Evolutionary conservation across 2,888 invertebrate genomes (phyloP).

Genomic region (Ditula angustiorana): DNA sequence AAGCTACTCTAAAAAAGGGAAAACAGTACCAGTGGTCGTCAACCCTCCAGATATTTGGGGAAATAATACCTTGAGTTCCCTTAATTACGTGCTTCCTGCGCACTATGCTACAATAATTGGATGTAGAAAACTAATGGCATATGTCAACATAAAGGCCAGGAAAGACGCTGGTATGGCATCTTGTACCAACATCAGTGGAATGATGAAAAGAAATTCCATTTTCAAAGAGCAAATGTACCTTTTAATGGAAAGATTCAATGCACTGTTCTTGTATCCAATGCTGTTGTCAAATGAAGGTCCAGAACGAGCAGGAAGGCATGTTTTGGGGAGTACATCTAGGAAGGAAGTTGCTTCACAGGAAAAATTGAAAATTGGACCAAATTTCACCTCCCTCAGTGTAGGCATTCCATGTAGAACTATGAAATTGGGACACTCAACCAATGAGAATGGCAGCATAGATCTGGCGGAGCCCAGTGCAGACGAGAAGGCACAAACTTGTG

Average conservation of each 20-base stretch:
- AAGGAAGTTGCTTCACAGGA: background rate
- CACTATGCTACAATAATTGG: constrained; percentile 69
- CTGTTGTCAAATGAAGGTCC: constrained; percentile 62
- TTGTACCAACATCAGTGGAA: constrained; percentile 47
- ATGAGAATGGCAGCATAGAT: constrained; percentile 10
- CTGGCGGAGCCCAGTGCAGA: constrained; percentile 4
- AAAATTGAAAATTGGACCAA: background rate
- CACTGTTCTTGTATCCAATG: constrained; percentile 69
- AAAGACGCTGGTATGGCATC: constrained; percentile 31
- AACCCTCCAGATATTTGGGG: constrained; percentile 66
- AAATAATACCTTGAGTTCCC: constrained; percentile 42
- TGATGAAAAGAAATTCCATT: constrained; percentile 53
- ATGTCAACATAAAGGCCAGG: constrained; percentile 44
- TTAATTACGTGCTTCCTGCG: constrained; percentile 66
- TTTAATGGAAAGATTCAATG: constrained; percentile 62
- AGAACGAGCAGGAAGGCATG: constrained; percentile 13
- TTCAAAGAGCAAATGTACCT: constrained; percentile 54
- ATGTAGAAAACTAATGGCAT: constrained; percentile 61
- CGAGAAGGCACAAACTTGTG: constrained; percentile 1
- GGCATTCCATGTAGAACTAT: background rate
- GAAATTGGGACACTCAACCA: background rate
- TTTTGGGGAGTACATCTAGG: background rate
- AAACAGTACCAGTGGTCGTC: constrained; percentile 44
- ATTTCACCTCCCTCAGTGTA: background rate
- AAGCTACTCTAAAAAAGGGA: constrained; percentile 64